phyloP scores from a whole-genome alignment of 2,113 vertebrate genomes.

The Ia io region DNA sequence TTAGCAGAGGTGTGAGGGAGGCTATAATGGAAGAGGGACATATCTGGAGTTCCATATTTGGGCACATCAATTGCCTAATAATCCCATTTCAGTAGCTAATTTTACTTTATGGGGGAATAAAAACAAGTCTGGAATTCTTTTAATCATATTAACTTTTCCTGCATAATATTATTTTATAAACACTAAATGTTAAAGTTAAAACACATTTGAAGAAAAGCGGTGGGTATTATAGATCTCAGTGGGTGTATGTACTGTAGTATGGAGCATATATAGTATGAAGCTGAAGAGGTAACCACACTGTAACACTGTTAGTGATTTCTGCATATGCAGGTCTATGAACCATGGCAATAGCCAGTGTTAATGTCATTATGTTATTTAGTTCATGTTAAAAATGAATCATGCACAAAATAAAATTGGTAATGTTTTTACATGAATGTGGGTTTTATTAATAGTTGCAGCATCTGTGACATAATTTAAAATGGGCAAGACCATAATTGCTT shows the following conservation, averaged over 20 bases:
- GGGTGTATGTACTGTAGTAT: not conserved
- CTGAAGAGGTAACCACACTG: not conserved
- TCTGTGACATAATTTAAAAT: not conserved
- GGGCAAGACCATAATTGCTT: not conserved
- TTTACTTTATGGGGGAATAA: not conserved
- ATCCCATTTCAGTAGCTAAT: not conserved
- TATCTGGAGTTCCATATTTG: not conserved
- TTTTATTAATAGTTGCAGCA: not conserved
- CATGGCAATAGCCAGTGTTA: not conserved
- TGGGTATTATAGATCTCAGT: not conserved
- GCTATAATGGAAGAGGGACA: not conserved
- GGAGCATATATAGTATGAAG: not conserved
- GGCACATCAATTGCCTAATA: not conserved
- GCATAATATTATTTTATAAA: not conserved
- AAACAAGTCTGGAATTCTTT: not conserved
- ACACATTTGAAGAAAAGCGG: not conserved
- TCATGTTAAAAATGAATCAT: conserved; percentile 28
- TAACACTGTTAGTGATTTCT: not conserved
- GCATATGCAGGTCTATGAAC: not conserved
- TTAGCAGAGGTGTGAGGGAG: not conserved
- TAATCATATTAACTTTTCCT: not conserved
- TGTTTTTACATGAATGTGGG: not conserved
- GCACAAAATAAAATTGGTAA: conserved; percentile 3
- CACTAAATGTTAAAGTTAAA: not conserved
- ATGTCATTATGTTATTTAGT: not conserved